Base-by-base conservation (phyloP, 2,113 vertebrate species). In the Morone chrysops region DNA sequence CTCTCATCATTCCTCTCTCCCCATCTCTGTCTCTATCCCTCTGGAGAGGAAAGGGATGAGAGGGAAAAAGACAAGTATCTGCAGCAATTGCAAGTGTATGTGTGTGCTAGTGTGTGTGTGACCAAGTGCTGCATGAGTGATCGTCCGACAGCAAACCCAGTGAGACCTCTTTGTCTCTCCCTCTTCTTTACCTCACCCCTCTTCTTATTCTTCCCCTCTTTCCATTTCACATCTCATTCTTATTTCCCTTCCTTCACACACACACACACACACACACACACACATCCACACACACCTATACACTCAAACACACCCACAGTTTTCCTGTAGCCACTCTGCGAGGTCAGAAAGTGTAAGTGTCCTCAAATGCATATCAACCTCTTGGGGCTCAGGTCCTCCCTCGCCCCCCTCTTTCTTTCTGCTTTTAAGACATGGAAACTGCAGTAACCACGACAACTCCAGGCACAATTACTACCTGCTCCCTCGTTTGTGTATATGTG, bases 371-470 rank as follows among this genome's bases (percentile, higher is more conserved):
- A 82, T 85, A 84, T 72, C 57, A 75, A 31, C 67, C 87, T 85
- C 83, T n/a, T 71, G 79, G 70, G 81, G 81, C 60, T 36, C 22
- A 5, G 3, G 48, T 72, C 78, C 73, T 80, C 66, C 65, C 20
- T 20, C 62, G 70, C 65, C 47, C 45, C 20, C 31, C 48, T 56
- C n/a, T 40, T 60, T 57, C 70, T 70, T 76, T 79, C 63, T 53
- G 79, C 89, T 92, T 88, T 84, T 89, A 83, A 80, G 76, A 79
- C 87, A 87, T 45, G 17, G 81, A 87, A 83, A 88, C 89, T 85
- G 17, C 87, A 72, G 86, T 77, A 87, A 90, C 83, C 84, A 80
- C 70, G 47, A 89, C 87, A 86, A 86, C 85, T 82, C 70, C 40
- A 48, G 81, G 68, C 75, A 80, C 78, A 82, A 83, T 84, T 79